phyloP scores from a whole-genome alignment of 2,113 vertebrate species.

The Pseudorasbora parva region DNA sequence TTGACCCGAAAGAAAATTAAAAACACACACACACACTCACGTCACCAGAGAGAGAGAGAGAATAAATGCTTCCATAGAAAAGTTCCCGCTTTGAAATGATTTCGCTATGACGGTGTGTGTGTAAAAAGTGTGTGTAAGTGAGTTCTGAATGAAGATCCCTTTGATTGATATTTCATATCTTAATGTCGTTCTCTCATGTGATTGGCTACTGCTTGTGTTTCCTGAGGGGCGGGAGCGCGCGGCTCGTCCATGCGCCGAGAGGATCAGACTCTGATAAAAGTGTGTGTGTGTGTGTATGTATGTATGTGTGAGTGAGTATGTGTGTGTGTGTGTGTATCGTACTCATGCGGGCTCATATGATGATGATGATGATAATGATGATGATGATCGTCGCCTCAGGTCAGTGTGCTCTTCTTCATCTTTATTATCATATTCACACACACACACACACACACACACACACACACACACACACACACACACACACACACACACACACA shows the following conservation, averaged over 20 bases:
- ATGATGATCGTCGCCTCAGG: neutral
- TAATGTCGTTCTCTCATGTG: neutral
- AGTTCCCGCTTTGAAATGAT: no score
- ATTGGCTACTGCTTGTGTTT: neutral
- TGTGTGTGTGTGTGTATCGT: no score
- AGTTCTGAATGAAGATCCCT: no score
- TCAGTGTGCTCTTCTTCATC: neutral
- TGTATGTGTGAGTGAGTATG: neutral
- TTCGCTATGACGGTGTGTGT: no score
- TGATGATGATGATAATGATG: neutral
- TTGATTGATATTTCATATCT: neutral
- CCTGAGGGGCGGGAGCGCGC: constrained; percentile 1
- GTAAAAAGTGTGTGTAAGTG: no score
- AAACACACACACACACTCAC: no score
- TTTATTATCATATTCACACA: neutral
- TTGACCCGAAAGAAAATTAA: no score
- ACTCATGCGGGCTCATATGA: neutral
- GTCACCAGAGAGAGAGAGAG: no score
- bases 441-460: no score
- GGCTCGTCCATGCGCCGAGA: neutral
- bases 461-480: no score
- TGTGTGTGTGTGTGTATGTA: neutral
- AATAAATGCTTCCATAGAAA: no score
- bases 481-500: no score
- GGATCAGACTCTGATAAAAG: neutral